phyloP scores from a whole-genome alignment of 2,113 vertebrate species.

The Caracal caracal region DNA sequence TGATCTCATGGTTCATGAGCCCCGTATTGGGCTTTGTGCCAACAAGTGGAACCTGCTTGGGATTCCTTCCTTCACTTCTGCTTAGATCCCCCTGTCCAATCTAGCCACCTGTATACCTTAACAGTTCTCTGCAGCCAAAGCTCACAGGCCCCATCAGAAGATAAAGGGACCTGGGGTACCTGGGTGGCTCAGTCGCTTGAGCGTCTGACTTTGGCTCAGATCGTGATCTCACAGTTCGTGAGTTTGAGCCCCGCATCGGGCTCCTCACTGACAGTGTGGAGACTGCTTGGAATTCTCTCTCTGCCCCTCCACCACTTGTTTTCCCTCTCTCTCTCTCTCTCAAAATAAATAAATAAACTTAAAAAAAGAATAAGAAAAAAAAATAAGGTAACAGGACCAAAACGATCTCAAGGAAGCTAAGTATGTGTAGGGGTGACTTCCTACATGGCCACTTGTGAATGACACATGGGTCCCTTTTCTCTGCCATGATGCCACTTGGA shows the following conservation, averaged over 20 bases:
- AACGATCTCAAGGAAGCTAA: background rate
- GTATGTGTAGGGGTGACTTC: background rate
- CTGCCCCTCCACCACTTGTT: background rate
- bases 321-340: background rate
- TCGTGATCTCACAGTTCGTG: background rate
- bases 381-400: background rate
- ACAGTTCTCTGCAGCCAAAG: no score
- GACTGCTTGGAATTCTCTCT: background rate
- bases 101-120: no score
- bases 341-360: background rate
- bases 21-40: background rate
- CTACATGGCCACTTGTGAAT: background rate
- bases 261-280: background rate
- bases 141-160: no score
- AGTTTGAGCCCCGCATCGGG: background rate
- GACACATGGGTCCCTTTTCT: background rate
- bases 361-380: background rate
- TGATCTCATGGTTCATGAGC: background rate
- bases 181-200: background rate
- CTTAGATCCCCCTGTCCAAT: no score
- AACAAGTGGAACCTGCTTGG: background rate
- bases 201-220: fast-evolving
- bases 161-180: no score
- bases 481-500: background rate
- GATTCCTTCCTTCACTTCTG: no score